phyloP scores from a whole-genome alignment of 1,140 invertebrate genomes.

The Campoletis sonorensis region DNA sequence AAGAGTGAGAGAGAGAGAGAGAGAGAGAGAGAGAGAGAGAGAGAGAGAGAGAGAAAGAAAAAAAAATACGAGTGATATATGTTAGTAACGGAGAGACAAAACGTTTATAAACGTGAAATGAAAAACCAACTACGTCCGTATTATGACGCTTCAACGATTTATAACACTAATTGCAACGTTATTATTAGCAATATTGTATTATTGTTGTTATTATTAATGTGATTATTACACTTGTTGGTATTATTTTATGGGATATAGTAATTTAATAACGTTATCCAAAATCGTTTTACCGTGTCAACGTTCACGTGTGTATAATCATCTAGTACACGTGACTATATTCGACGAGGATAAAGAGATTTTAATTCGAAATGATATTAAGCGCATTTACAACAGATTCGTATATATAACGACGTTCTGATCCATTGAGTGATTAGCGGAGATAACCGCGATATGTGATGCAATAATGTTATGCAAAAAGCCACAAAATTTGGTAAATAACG shows the following conservation, averaged over 20 bases:
- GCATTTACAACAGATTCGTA: background rate
- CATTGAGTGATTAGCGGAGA: no score
- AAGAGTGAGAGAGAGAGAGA: background rate
- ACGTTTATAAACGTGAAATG: constrained; percentile 39
- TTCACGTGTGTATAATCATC: background rate
- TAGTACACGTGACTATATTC: background rate
- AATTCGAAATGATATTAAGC: background rate
- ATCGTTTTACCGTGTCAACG: background rate
- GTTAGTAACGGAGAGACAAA: constrained; percentile 40
- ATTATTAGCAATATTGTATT: background rate
- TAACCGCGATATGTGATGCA: no score
- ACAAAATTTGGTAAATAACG: no score
- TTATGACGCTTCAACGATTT: constrained; percentile 18
- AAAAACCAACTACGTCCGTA: constrained; percentile 24
- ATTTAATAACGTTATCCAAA: background rate
- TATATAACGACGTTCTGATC: no score
- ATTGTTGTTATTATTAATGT: no score
- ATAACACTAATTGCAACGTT: background rate
- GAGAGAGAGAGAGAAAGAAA: no score
- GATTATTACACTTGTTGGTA: no score
- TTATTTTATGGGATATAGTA: background rate
- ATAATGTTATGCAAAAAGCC: no score
- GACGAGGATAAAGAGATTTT: background rate
- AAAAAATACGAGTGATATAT: constrained; percentile 14
- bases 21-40: background rate